Evolutionary conservation across 2,797 vertebrate genomes (phyloP), one percentile per base, ranked within the genome.

Genomic region (Garrulus glandarius): DNA sequence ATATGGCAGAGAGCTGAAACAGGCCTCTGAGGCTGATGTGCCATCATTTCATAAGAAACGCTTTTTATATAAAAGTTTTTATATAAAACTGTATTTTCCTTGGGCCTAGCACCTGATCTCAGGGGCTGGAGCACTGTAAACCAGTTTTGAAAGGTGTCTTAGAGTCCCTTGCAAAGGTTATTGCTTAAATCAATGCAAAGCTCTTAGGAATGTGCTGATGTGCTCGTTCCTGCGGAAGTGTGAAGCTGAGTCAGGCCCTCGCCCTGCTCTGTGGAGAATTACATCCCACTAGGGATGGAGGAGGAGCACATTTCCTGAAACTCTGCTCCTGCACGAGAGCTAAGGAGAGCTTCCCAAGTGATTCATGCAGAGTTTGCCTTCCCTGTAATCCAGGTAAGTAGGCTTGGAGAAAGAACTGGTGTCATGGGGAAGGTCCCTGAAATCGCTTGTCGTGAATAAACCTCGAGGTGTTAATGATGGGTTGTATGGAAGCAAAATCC

Each of bases 171-270:
- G 13, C 30, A 63, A 37, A 86, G 15, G 6, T 53, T 60, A 11
- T 46, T 84, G 75, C 82, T 76, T 32, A 69, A 87, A 44, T 61
- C 23, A 20, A 9, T 0, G 3, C 43, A 27, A 6, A 75, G 60
- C 63, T 74, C 52, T 47, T 15, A 30, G 80, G 88, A 95, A 95
- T 70, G 90, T 82, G 88, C 84, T 95, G 86, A 92, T 65, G 27
- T 4, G 36, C 55, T 72, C 5, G 2, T 23, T 70, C 10, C 12
- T 27, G 39, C 0, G 1, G 52, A 79, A 93, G n/a, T 0, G 6
- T 39, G 55, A 36, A 52, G 88, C 90, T 89, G 84, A 82, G 14
- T 74, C 74, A 70, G 70, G 81, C 50, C 86, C 74, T 94, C 4
- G 0, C 74, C 70, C 67, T 86, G 57, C 79, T 86, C 76, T 76